phyloP scores from a whole-genome alignment of 2,888 invertebrate genomes.

The Lithodes maja region DNA sequence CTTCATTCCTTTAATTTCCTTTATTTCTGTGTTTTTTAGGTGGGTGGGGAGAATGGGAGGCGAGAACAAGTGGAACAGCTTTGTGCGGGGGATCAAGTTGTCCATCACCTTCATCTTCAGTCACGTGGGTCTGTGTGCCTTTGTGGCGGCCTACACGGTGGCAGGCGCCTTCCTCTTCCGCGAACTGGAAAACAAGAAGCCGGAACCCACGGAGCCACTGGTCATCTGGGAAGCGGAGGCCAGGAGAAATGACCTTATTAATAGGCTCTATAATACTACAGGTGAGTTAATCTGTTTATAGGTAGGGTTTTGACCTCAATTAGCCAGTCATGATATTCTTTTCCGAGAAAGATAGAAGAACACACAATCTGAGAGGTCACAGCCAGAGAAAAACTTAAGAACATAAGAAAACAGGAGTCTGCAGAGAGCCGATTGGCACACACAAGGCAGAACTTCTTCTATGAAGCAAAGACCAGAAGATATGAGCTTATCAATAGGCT shows the following conservation, averaged over 20 bases:
- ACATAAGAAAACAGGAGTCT: too few relatives aligned
- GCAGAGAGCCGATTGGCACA: too few relatives aligned
- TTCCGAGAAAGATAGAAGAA: too few relatives aligned
- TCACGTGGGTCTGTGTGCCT: slow-evolving; percentile 82
- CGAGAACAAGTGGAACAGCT: slow-evolving; percentile 50
- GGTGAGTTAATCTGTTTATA: slow-evolving; percentile 77
- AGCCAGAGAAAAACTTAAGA: too few relatives aligned
- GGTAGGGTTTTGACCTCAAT: not conserved
- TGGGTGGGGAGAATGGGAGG: slow-evolving; percentile 60
- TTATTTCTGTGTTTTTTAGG: slow-evolving; percentile 20
- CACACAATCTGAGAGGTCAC: too few relatives aligned
- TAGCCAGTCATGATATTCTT: too few relatives aligned
- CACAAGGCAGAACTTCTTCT: too few relatives aligned
- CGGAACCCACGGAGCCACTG: slow-evolving; percentile 75
- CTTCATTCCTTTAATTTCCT: not conserved
- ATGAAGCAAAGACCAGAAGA: too few relatives aligned
- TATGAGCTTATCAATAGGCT: too few relatives aligned
- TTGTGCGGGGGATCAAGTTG: slow-evolving; percentile 58
- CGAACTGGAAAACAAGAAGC: slow-evolving; percentile 79
- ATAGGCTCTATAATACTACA: slow-evolving; percentile 87
- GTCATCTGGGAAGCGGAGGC: slow-evolving; percentile 19
- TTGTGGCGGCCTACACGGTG: slow-evolving; percentile 85
- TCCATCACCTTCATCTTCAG: slow-evolving; percentile 80
- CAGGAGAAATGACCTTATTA: slow-evolving; percentile 79
- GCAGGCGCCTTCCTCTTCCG: slow-evolving; percentile 85